phyloP scores from a whole-genome alignment of 2,888 invertebrate genomes.

The Lepidochrysops patricia region DNA sequence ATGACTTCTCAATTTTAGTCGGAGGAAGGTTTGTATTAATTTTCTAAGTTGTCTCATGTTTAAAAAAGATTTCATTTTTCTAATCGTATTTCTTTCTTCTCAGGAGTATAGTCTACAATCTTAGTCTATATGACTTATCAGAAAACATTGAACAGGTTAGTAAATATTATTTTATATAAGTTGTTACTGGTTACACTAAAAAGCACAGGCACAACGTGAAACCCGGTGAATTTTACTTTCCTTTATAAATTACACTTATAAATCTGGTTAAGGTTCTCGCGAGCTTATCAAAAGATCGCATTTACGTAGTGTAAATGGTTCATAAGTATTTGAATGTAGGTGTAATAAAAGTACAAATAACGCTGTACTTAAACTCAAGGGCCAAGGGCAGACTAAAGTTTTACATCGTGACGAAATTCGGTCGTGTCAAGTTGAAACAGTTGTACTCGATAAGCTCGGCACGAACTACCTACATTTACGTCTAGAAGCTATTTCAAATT shows the following conservation, averaged over 20 bases:
- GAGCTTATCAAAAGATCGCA: neutral
- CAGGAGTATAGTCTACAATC: slow-evolving; percentile 93
- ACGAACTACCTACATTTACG: slow-evolving; percentile 4
- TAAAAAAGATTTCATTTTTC: neutral
- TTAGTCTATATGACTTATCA: slow-evolving; percentile 87
- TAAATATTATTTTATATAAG: slow-evolving; percentile 17
- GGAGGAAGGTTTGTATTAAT: slow-evolving; percentile 85
- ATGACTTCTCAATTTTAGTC: slow-evolving; percentile 88
- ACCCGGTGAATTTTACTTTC: neutral
- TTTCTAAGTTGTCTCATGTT: neutral
- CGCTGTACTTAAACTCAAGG: neutral
- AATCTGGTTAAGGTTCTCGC: neutral
- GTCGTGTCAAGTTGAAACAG: slow-evolving; percentile 8
- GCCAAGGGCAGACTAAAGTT: slow-evolving; percentile 4
- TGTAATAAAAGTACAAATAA: neutral
- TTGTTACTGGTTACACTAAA: neutral
- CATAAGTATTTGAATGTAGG: neutral
- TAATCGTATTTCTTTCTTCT: slow-evolving; percentile 36
- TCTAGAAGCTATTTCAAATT: neutral
- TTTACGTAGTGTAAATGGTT: neutral
- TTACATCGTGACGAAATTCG: slow-evolving; percentile 6
- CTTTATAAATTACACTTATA: neutral
- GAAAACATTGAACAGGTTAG: slow-evolving; percentile 83
- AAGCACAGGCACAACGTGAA: neutral
- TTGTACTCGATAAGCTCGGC: slow-evolving; percentile 7